A percentile compares a stretch with the other conserved stretches of the same genome.
These are phyloP conservation scores for Pelvicachromis taeniatus DNA, from an alignment of 2,113 vertebrate genomes.

Conservation along the genomic window DNA sequence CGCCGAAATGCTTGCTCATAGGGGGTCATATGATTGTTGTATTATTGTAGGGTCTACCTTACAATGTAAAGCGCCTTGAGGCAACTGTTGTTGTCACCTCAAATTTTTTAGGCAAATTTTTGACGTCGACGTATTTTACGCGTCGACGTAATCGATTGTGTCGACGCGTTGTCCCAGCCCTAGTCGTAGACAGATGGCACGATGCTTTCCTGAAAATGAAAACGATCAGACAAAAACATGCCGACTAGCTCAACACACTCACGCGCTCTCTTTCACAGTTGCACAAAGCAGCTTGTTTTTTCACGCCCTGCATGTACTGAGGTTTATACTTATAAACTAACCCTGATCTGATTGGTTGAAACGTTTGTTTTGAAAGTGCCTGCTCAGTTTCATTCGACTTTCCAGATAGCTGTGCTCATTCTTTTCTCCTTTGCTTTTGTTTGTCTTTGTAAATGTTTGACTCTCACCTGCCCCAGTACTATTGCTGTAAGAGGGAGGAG, in stretches of 20 bases:
- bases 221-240: background rate
- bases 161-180: no score
- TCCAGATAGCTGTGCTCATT: rapidly evolving
- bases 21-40: no score
- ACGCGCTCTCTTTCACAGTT: background rate
- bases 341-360: background rate
- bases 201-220: background rate
- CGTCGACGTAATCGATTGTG: no score
- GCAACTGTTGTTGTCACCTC: no score
- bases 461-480: slow-evolving; percentile 75
- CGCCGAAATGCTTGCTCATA: no score
- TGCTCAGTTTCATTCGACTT: no score
- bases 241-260: background rate
- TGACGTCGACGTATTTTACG: no score
- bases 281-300: background rate
- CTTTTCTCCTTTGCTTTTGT: background rate
- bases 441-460: background rate
- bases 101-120: no score
- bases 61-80: no score
- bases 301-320: rapidly evolving
- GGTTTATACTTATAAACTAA: background rate
- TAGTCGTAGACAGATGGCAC: background rate
- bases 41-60: no score
- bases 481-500: slow-evolving; percentile 90
- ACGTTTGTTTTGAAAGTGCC: background rate